Base-by-base conservation (phyloP, 35 echinoderm and acorn worm species). In the Apostichopus japonicus region DNA sequence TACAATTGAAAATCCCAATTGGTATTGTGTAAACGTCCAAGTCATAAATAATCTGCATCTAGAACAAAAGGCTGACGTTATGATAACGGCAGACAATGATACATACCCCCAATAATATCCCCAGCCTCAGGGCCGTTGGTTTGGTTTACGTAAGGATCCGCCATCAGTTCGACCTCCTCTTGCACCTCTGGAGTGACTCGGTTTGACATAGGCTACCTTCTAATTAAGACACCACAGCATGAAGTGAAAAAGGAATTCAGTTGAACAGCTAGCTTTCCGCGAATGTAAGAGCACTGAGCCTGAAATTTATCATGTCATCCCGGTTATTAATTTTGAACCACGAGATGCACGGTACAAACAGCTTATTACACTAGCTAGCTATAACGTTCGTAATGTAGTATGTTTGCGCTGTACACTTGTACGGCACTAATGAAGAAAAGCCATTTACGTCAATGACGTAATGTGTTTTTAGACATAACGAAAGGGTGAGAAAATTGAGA, bases 101-200 rank as follows among this genome's bases (percentile, higher is more conserved):
- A 87, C 86, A 23, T 87, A 87, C 86, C 86, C 19, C 86, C 86
- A 23, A 87, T 87, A 67, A 87, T 87, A 8, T 87, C 86, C 6
- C 58, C 86, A 44, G 86, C 2, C 86, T 87, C 86, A 25, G 56
- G 86, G 86, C 86, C 86, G 24, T 87, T 87, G 56, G 86, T 87
- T 56, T 87, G 86, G 86, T 87, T 87, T 58, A 24, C 86, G 86
- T 87, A 87, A 22, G 86, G 86, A 72, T 89, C 86, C 61, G 86
- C 83, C 92, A 93, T 93, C 19, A 93, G 82, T 87, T 93, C 92
- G 56, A 93, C 92, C 81, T 93, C 84, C 82, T 93, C 92, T 56
- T 84, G 56, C 54, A 77, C 81, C 77, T 93, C 92, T 72, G 92
- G 92, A 15, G 83, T 88, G 82, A 93, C 92, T 6, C 92, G 92